Percentiles rank a stretch among this genome's conserved stretches.
phyloP scores from a whole-genome alignment of 2,113 vertebrate genomes.

The Sialia sialis region DNA sequence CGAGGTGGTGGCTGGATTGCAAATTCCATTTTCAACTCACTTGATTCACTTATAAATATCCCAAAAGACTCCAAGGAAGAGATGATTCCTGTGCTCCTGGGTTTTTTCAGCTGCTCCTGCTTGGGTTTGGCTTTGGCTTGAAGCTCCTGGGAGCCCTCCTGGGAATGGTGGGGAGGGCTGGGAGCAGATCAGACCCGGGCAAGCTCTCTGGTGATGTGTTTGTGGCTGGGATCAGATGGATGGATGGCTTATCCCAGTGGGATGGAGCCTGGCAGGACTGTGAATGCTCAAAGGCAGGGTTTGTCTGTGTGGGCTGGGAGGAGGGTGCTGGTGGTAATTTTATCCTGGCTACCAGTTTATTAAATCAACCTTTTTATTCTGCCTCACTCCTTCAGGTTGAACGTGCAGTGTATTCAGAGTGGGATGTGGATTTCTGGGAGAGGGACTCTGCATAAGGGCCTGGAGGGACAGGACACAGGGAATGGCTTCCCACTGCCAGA shows the following conservation, averaged over 20 bases:
- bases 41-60: neutral
- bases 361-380: neutral
- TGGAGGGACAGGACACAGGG: neutral
- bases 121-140: neutral
- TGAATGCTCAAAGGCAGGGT: conserved; percentile 3
- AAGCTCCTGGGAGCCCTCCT: neutral
- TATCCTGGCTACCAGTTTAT: neutral
- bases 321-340: neutral
- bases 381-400: neutral
- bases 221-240: neutral
- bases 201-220: neutral
- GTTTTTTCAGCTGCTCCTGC: neutral
- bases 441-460: accelerated
- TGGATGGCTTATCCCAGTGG: neutral
- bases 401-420: neutral
- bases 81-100: neutral
- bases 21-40: neutral
- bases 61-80: neutral
- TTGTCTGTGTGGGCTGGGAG: neutral
- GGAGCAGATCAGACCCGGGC: neutral
- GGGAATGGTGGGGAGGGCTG: neutral
- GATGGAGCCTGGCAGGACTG: accelerated
- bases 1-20: neutral
- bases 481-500: neutral
- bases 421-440: neutral